Base-by-base conservation (phyloP, 1,140 invertebrate species). In the Drosophila auraria region DNA sequence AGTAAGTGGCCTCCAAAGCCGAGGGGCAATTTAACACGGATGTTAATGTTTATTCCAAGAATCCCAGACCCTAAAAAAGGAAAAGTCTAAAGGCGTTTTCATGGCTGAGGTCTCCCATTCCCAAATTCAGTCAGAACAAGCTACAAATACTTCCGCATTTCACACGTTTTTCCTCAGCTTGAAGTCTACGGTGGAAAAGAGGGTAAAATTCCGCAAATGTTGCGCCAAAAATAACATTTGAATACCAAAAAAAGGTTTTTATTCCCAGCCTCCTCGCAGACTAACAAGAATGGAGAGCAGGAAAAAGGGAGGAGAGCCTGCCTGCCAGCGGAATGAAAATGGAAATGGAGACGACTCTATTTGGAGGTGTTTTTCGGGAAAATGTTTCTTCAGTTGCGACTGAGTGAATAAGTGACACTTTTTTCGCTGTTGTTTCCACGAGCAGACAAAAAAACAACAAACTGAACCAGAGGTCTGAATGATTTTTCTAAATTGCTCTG, bases 181-280 rank as follows among this genome's bases (percentile, higher is more conserved):
- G 44, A 38, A 66, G 38, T 25, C 40, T 40, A 9, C 50, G 14
- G 50, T 17, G 60, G 15, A 33, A 40, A 23, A 57, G 44, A 50
- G 36, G 45, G 27, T 69, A 57, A 58, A 71, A 80, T 78, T 70
- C 76, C 80, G 70, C 82, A 84, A 84, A 81, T 78, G 83, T 70
- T 78, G 78, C 58, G 58, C 84, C 78, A 87, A 83, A 87, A 87
- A 87, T 81, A 87, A 81, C 84, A 87, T 83, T 87, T 87, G 84
- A 81, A 87, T 89, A 69, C 80, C 84, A 78, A 80, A 89, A 87
- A 86, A 54, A 54, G 80, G 82, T 76, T 84, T 82, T 84, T 84
- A 70, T 72, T 59, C 50, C 68, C 66, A 66, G 82, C 64, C 82
- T 20, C 68, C 66, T 68, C 77, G 33, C 25, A 72, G 62, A 54